These are phyloP conservation scores for Apamea monoglypha DNA, from an alignment of 2,888 invertebrate genomes.

Conservation along the genomic window DNA sequence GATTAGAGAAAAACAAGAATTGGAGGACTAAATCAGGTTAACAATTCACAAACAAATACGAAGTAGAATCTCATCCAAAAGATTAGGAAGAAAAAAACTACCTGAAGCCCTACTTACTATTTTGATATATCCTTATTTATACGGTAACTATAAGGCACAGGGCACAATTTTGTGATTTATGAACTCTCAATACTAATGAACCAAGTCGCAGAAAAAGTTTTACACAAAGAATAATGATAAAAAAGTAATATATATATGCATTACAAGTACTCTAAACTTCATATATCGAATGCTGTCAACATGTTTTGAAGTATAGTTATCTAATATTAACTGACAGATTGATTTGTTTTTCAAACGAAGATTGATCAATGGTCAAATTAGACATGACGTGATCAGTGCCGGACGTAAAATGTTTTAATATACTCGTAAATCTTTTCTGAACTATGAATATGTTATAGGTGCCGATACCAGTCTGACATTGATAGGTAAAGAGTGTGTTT, in stretches of 20 bases:
- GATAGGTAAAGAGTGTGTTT: conserved; percentile 20
- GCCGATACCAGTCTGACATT: conserved; percentile 20
- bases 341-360: conserved; percentile 66
- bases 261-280: conserved; percentile 16
- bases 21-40: neutral
- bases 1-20: neutral
- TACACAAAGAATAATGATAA: neutral
- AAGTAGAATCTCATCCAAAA: neutral
- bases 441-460: conserved; percentile 47
- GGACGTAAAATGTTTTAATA: conserved; percentile 62
- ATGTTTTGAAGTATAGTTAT: conserved; percentile 67
- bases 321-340: conserved; percentile 69
- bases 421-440: conserved; percentile 61
- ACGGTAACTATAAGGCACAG: neutral
- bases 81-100: neutral
- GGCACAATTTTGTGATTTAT: neutral
- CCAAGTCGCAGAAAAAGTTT: conserved; percentile 6
- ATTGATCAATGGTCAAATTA: conserved; percentile 64
- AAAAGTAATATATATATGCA: conserved; percentile 5
- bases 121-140: neutral
- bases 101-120: neutral
- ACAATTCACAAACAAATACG: neutral
- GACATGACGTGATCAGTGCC: conserved; percentile 62
- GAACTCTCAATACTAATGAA: neutral
- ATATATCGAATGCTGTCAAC: conserved; percentile 61